Percentiles rank a stretch among this genome's conserved stretches.
phyloP scores from a whole-genome alignment of 2,888 invertebrate genomes.

The Neoascia interrupta region DNA sequence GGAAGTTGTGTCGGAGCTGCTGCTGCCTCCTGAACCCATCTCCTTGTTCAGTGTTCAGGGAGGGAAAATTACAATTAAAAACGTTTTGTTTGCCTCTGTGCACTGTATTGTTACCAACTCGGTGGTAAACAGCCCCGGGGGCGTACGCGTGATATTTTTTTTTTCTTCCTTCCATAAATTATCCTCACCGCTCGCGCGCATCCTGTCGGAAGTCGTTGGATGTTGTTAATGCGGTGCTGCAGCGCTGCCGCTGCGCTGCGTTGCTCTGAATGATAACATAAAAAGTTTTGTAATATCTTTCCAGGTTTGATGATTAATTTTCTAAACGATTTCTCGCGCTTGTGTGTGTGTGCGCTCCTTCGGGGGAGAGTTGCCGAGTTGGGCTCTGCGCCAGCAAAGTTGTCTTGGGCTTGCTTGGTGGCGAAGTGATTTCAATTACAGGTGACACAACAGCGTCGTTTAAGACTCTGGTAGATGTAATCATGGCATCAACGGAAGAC shows the following conservation, averaged over 20 bases:
- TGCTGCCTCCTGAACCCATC: neutral
- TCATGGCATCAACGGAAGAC: neutral
- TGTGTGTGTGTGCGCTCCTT: neutral
- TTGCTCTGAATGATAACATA: conserved; percentile 20
- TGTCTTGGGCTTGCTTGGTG: neutral
- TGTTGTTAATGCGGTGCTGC: neutral
- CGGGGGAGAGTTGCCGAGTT: neutral
- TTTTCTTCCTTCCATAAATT: too few species aligned
- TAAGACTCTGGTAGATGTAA: conserved; percentile 1
- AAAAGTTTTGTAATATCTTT: conserved; percentile 56
- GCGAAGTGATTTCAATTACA: conserved; percentile 36
- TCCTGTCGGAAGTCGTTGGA: conserved; percentile 7
- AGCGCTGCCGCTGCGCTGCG: neutral
- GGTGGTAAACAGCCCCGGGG: conserved; percentile 1
- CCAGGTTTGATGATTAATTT: conserved; percentile 52
- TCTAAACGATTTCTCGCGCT: conserved; percentile 35
- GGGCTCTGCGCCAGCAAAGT: neutral
- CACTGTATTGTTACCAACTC: conserved; percentile 10
- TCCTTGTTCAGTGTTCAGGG: neutral
- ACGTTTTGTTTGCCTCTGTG: conserved; percentile 26
- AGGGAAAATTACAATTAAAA: conserved; percentile 44
- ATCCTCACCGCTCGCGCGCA: conserved; percentile 6
- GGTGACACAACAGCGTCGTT: conserved; percentile 13
- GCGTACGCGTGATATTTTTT: conserved; percentile 45
- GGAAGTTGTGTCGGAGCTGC: neutral